Evolutionary conservation across 2,113 vertebrate species (phyloP).

Genomic region (Menura novaehollandiae): DNA sequence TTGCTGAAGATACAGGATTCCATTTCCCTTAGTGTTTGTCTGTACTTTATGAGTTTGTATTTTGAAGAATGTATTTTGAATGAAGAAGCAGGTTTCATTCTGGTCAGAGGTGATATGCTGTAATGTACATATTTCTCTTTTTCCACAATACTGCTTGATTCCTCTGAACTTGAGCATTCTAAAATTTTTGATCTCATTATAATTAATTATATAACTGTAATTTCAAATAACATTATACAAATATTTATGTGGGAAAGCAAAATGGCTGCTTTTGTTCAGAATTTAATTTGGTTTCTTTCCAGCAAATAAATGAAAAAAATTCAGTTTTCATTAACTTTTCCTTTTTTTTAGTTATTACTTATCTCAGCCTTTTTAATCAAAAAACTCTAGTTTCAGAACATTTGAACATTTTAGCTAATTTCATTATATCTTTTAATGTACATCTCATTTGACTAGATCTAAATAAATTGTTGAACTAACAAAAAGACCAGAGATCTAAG

Average conservation of each 20-base stretch:
- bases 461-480: not conserved
- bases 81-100: not conserved
- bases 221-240: not conserved
- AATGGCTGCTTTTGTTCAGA: not conserved
- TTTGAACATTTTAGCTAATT: not conserved
- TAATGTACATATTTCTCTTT: not conserved
- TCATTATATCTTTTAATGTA: not conserved
- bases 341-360: not conserved
- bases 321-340: not conserved
- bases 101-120: not conserved
- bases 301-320: not conserved
- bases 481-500: not conserved
- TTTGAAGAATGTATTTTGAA: too few relatives aligned
- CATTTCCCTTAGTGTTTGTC: not conserved
- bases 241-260: not conserved
- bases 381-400: not conserved
- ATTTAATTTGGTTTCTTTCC: not conserved
- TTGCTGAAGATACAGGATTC: not conserved
- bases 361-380: not conserved
- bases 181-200: not conserved
- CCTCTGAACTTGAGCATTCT: not conserved
- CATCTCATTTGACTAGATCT: not conserved
- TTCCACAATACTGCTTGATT: not conserved
- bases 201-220: not conserved
- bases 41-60: not conserved